Percentiles rank a stretch among this genome's conserved stretches.
Conservation (phyloP, 2,797 vertebrate species). For the Saxicola maurus region DNA sequence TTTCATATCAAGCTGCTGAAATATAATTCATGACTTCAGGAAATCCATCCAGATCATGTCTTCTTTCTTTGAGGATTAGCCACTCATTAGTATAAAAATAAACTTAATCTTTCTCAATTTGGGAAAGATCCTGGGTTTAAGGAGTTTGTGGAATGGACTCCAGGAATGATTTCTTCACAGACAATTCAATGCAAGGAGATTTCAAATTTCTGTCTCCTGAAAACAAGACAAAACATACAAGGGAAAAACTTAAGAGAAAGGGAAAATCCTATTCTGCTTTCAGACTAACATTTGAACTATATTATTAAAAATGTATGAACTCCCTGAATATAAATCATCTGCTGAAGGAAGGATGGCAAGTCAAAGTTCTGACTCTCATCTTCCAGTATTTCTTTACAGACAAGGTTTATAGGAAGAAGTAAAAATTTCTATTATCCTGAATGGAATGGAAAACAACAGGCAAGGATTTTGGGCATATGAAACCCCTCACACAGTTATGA, state of each 20-base stretch:
- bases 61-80: not conserved
- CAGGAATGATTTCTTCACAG: not conserved
- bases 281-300: constrained; percentile 10
- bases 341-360: not conserved
- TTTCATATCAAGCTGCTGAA: not conserved
- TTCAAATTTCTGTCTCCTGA: not conserved
- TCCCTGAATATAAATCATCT: not conserved
- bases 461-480: not conserved
- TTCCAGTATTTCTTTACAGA: not conserved
- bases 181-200: not conserved
- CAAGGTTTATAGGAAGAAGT: not conserved
- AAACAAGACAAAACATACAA: not conserved
- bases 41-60: not conserved
- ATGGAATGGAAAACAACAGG: not conserved
- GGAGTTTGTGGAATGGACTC: not conserved
- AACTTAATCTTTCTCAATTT: not conserved
- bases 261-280: not conserved
- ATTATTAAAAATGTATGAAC: not conserved
- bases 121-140: not conserved
- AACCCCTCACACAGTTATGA: not conserved
- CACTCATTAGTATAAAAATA: not conserved
- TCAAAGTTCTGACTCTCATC: not conserved
- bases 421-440: not conserved
- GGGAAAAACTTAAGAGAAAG: not conserved
- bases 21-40: not conserved